Base-by-base conservation (phyloP, 2,797 vertebrate species). In the Sparus aurata region DNA sequence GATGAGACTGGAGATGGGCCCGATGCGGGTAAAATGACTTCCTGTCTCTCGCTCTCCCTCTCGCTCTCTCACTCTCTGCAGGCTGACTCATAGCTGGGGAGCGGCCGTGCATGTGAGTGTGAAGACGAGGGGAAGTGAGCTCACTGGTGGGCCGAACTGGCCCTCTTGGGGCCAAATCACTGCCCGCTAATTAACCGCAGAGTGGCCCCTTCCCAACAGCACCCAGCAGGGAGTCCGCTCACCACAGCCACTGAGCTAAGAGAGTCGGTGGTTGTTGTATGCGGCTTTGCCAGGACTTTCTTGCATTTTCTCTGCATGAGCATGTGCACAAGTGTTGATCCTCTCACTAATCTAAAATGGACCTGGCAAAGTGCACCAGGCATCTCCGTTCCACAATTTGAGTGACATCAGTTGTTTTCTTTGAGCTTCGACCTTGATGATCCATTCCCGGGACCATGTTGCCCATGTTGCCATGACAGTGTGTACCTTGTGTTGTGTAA, bases 61-160 rank as follows among this genome's bases (percentile, higher is more conserved):
- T 57, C 25, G 38, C 67, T 75, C 66, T 76, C 83, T 82, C 75
- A 7, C 85, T 69, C 81, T 88, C 54, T 52, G 15, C 12, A 10
- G 79, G 62, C 86, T 94, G 93, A 95, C 85, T 95, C 93, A 95
- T 91, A 84, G 79, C 78, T 87, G 77, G 85, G 91, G 89, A 94
- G 93, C 84, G 88, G 89, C 84, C 53, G 81, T 93, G 91, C 90
- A 89, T 94, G 81, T 69, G 85, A 90, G 91, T 93, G 93, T 92
- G 90, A 94, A 93, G 92, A 93, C 22, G 65, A 90, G 78, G 87
- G 94, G 94, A 94, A 92, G 91, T 94, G 93, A 95, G 90, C 89
- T 94, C 94, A 94, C 87, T 88, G 89, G 91, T 93, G 92, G 87
- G 86, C 87, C 63, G 66, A 86, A 72, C 82, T 86, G 85, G 82